Conservation (phyloP, 1,140 invertebrate genomes). For the Cherax destructor region DNA sequence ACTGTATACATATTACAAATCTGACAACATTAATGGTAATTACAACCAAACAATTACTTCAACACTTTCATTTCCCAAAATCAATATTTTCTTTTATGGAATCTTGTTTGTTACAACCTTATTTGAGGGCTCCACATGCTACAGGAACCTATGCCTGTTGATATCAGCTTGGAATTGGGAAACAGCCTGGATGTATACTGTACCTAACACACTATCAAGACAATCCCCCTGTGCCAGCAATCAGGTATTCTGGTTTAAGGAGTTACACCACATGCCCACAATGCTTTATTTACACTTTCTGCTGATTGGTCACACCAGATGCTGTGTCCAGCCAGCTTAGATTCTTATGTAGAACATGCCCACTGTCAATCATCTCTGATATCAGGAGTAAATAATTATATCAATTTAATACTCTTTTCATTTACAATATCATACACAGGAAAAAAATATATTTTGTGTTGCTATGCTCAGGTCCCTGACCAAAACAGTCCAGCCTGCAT, state of each 20-base stretch:
- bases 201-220: slow-evolving; percentile 27
- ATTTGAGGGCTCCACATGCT: slow-evolving; percentile 55
- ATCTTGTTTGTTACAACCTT: slow-evolving; percentile 48
- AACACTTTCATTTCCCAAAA: slow-evolving; percentile 29
- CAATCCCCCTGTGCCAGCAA: slow-evolving; percentile 20
- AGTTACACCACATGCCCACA: slow-evolving; percentile 36
- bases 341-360: slow-evolving; percentile 49
- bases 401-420: slow-evolving; percentile 60
- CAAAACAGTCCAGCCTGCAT: slow-evolving; percentile 48
- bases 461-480: slow-evolving; percentile 63
- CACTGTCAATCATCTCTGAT: slow-evolving; percentile 39
- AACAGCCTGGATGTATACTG: slow-evolving; percentile 23
- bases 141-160: slow-evolving; percentile 51
- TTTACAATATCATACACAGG: slow-evolving; percentile 67
- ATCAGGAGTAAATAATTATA: slow-evolving; percentile 61
- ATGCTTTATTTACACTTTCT: slow-evolving; percentile 45
- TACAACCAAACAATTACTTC: slow-evolving; percentile 64
- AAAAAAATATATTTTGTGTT: slow-evolving; percentile 62
- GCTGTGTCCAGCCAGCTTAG: slow-evolving; percentile 58
- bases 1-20: slow-evolving; percentile 32
- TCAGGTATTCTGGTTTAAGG: slow-evolving; percentile 21
- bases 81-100: slow-evolving; percentile 36
- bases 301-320: slow-evolving; percentile 31
- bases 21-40: slow-evolving; percentile 60
- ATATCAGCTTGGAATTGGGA: slow-evolving; percentile 26